phyloP scores from a whole-genome alignment of 1,140 invertebrate genomes.

The Calycopis cecrops region DNA sequence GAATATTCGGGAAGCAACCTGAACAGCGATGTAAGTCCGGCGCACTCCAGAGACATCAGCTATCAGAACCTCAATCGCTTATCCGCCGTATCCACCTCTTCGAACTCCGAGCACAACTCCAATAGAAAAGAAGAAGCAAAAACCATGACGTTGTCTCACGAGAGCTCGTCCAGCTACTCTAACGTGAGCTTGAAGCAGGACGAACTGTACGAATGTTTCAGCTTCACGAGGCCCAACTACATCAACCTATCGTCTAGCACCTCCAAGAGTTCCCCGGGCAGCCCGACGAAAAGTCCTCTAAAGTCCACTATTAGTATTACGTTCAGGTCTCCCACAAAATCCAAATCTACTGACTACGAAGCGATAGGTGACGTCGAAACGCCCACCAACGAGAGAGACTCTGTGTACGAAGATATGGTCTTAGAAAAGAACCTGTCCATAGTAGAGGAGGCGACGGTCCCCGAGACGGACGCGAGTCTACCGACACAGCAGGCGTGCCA shows the following conservation, averaged over 20 bases:
- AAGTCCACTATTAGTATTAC: constrained; percentile 82
- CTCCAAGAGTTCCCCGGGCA: constrained; percentile 59
- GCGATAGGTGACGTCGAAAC: constrained; percentile 43
- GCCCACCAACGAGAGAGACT: constrained; percentile 60
- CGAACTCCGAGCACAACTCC: constrained; percentile 45
- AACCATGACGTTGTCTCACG: constrained; percentile 69
- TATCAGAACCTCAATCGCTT: constrained; percentile 70
- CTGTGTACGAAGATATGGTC: constrained; percentile 74
- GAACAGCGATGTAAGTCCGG: constrained; percentile 47
- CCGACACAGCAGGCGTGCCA: constrained; percentile 75
- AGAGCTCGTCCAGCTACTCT: constrained; percentile 76
- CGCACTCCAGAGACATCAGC: constrained; percentile 61
- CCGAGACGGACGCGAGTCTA: constrained; percentile 69
- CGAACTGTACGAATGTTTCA: constrained; percentile 68
- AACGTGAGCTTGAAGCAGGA: constrained; percentile 70
- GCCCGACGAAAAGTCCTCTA: constrained; percentile 73
- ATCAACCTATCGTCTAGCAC: constrained; percentile 67
- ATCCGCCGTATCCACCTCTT: constrained; percentile 64
- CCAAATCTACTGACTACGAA: constrained; percentile 54
- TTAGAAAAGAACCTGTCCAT: constrained; percentile 66
- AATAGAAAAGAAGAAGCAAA: constrained; percentile 45
- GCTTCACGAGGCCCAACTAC: constrained; percentile 63
- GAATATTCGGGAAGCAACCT: constrained; percentile 34
- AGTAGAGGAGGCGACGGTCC: constrained; percentile 69
- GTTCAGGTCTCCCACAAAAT: constrained; percentile 76